A percentile compares a stretch with the other conserved stretches of the same genome.
Evolutionary conservation across 2,888 invertebrate species (phyloP).

Genomic region (Leptopterna dolabrata): DNA sequence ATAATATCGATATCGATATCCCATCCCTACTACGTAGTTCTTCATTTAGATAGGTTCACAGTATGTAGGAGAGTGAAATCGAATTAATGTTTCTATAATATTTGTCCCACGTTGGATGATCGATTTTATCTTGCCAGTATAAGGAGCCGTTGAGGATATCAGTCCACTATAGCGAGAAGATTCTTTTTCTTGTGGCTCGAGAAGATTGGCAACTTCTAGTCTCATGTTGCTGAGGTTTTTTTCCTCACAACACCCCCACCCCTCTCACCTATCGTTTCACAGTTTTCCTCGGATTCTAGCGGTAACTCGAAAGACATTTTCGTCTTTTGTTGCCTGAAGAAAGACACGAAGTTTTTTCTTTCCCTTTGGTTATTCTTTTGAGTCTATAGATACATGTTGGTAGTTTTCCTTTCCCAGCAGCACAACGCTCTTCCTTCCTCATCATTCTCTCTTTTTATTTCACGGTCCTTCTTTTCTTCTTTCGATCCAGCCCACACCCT

Average conservation of each 20-base stretch:
- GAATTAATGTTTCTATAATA: too few species aligned
- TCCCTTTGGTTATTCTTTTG: neutral
- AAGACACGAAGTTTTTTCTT: neutral
- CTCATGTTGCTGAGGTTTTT: neutral
- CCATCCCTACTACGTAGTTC: too few species aligned
- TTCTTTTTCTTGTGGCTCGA: neutral
- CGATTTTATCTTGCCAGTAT: too few species aligned
- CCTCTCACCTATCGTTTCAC: neutral
- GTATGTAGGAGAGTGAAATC: too few species aligned
- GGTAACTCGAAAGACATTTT: neutral
- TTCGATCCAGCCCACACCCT: neutral
- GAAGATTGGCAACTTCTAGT: neutral
- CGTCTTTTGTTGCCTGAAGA: neutral
- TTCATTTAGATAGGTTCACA: too few species aligned
- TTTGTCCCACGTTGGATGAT: too few species aligned
- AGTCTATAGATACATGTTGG: neutral
- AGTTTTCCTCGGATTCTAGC: neutral
- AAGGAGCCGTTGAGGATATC: too few species aligned
- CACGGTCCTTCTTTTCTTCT: slow-evolving; percentile 1
- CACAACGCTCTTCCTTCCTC: neutral
- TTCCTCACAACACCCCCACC: neutral
- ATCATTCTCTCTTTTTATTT: slow-evolving; percentile 7
- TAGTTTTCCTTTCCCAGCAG: neutral
- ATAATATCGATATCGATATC: too few species aligned
- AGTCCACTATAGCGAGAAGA: neutral